phyloP scores from a whole-genome alignment of 1,140 invertebrate species.

The Mizuhopecten yessoensis region DNA sequence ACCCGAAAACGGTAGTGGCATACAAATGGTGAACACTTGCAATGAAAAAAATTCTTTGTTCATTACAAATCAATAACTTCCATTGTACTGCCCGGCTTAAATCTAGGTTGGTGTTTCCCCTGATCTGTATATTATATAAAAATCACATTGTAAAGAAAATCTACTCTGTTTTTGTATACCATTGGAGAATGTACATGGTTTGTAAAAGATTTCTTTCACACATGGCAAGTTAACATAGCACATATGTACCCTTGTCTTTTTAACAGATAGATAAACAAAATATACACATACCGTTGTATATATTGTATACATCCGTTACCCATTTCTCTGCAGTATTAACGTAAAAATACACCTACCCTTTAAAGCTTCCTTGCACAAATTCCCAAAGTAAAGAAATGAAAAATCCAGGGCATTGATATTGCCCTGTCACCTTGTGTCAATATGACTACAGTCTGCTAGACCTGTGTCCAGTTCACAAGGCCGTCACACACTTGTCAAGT shows the following conservation, averaged over 20 bases:
- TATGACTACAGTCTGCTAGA: not conserved
- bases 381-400: too few species aligned
- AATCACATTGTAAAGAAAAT: not conserved
- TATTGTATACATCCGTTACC: too few species aligned
- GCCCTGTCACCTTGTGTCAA: not conserved
- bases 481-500: not conserved
- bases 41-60: not conserved
- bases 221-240: too few species aligned
- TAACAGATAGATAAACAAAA: too few species aligned
- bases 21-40: not conserved
- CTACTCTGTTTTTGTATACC: too few species aligned
- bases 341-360: not conserved
- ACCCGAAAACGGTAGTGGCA: not conserved
- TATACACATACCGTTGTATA: too few species aligned
- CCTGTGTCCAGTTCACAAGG: not conserved
- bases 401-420: not conserved
- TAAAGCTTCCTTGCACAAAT: not conserved
- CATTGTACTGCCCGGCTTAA: not conserved
- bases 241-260: too few species aligned
- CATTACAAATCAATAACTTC: not conserved
- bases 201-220: too few species aligned
- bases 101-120: not conserved
- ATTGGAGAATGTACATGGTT: too few species aligned
- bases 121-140: not conserved
- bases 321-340: too few species aligned